Conservation (phyloP, 2,888 invertebrate genomes). For the Nomada flava region DNA sequence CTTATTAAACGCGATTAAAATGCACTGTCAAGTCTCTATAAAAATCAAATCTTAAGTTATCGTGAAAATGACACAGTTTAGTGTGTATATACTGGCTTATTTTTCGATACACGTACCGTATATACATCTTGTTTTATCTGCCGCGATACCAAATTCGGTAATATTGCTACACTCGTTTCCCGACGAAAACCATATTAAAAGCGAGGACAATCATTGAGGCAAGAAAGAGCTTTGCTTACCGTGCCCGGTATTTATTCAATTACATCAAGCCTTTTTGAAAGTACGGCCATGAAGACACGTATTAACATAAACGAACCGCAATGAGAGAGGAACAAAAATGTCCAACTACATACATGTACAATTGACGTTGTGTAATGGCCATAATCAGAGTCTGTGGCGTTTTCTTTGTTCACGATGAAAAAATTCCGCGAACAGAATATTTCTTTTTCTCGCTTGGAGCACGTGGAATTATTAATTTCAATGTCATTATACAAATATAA, state of each 20-base stretch:
- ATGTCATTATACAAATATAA: too few species aligned
- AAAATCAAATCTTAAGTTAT: neutral
- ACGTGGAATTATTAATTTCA: too few species aligned
- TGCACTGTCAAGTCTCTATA: too few species aligned
- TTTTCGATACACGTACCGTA: neutral
- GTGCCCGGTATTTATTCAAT: conserved; percentile 19
- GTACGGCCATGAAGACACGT: neutral
- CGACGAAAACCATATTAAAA: conserved; percentile 3
- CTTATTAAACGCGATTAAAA: neutral
- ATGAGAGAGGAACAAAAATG: too few species aligned
- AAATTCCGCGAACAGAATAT: neutral
- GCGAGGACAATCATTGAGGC: conserved; percentile 19
- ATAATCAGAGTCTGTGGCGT: neutral
- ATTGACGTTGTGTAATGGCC: neutral
- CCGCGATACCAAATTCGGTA: conserved; percentile 1
- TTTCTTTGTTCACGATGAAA: neutral
- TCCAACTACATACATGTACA: neutral
- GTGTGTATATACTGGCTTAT: neutral
- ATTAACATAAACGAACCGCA: neutral
- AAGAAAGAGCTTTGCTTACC: conserved; percentile 2
- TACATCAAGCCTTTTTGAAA: neutral
- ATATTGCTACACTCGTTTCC: conserved; percentile 8
- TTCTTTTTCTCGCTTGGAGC: too few species aligned
- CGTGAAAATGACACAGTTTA: neutral
- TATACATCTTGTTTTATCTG: conserved; percentile 17